Conservation (phyloP, 2,888 invertebrate species). For the Acleris emargana region DNA sequence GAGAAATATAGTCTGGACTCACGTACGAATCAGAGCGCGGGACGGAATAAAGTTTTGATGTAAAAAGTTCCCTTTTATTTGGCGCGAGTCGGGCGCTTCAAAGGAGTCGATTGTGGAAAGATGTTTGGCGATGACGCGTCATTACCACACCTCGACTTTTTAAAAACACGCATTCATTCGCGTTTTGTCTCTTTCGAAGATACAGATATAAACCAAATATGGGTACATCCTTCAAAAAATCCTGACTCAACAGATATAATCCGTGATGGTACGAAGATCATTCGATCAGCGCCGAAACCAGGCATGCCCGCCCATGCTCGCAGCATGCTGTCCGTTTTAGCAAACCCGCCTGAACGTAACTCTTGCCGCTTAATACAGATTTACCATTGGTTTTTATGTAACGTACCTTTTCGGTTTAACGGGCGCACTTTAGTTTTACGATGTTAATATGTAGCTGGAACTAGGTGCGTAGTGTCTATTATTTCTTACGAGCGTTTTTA, state of each 20-base stretch:
- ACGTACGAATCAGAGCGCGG: conserved; percentile 75
- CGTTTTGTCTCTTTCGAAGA: neutral
- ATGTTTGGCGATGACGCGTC: conserved; percentile 18
- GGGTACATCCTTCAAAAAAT: no score
- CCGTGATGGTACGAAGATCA: no score
- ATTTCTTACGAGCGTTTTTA: conserved; percentile 23
- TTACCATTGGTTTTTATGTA: conserved; percentile 34
- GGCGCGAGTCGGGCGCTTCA: conserved; percentile 49
- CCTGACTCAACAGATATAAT: no score
- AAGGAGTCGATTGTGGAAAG: conserved; percentile 15
- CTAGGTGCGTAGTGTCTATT: conserved; percentile 30
- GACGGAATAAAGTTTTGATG: conserved; percentile 81
- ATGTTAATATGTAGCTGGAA: conserved; percentile 33
- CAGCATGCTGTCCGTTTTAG: no score
- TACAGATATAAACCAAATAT: neutral
- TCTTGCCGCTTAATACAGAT: conserved; percentile 26
- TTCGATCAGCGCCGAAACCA: no score
- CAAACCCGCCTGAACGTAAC: neutral
- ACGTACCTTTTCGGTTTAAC: conserved; percentile 34
- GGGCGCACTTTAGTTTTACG: conserved; percentile 30
- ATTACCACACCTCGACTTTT: conserved; percentile 11
- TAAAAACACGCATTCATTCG: conserved; percentile 1
- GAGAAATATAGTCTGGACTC: conserved; percentile 69
- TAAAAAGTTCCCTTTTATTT: conserved; percentile 83
- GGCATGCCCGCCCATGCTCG: no score